These are phyloP conservation scores for Callopanchax toddi DNA, from an alignment of 2,113 vertebrate species.

Conservation along the genomic window DNA sequence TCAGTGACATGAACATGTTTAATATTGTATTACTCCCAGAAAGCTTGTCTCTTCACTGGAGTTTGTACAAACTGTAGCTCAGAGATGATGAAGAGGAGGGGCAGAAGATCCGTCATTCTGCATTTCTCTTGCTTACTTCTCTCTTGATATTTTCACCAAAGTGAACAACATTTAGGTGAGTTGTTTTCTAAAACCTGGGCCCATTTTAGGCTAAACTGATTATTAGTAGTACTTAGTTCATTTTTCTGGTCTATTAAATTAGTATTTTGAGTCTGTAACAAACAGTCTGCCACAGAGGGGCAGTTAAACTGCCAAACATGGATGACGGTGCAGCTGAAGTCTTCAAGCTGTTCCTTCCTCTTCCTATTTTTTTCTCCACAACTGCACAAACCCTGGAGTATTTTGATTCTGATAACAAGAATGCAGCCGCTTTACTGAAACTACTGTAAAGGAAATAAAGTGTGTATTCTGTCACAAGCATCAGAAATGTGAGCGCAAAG, in stretches of 20 bases:
- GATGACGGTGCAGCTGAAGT: conserved; percentile 32
- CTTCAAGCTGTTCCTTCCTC: conserved; percentile 32
- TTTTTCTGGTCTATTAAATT: background rate
- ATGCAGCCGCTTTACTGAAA: conserved; percentile 30
- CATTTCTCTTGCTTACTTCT: too few relatives aligned
- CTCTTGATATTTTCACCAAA: background rate
- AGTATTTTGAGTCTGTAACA: too few relatives aligned
- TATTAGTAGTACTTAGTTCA: background rate
- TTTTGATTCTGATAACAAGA: conserved; percentile 40
- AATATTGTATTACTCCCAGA: background rate
- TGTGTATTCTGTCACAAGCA: too few relatives aligned
- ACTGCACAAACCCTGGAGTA: conserved; percentile 4
- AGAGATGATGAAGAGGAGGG: background rate
- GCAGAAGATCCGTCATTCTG: too few relatives aligned
- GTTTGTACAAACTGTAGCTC: background rate
- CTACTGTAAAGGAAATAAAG: conserved; percentile 29
- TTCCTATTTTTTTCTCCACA: conserved; percentile 5
- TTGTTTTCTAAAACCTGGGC: background rate
- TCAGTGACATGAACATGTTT: background rate
- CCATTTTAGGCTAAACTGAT: background rate
- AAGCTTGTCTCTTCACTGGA: too few relatives aligned
- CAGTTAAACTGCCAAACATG: conserved; percentile 15
- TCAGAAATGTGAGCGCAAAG: too few relatives aligned
- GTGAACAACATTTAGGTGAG: background rate
- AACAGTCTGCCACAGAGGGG: conserved; percentile 12